Percentiles rank a stretch among this genome's conserved stretches.
Evolutionary conservation across 2,113 vertebrate genomes (phyloP).

Genomic region (Condylura cristata): DNA sequence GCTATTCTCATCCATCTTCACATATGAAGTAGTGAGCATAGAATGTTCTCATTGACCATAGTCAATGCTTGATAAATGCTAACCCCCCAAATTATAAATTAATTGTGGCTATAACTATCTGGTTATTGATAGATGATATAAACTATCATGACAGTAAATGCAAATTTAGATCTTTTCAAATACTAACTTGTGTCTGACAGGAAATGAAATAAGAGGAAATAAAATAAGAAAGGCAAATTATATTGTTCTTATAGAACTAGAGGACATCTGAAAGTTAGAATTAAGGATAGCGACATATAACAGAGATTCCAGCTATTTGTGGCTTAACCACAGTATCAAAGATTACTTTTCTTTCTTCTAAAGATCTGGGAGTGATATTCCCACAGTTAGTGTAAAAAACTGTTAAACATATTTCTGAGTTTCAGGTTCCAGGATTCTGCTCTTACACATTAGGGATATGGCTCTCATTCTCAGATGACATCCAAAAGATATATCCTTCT

Average conservation of each 20-base stretch:
- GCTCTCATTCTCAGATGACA: neutral
- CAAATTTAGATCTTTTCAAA: neutral
- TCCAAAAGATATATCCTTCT: neutral
- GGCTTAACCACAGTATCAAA: neutral
- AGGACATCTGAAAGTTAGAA: neutral
- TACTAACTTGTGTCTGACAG: neutral
- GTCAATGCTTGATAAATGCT: neutral
- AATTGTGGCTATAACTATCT: neutral
- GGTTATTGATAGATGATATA: neutral
- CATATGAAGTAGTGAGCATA: neutral
- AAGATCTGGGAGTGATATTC: neutral
- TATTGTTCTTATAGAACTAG: neutral
- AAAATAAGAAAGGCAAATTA: neutral
- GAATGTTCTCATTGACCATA: neutral
- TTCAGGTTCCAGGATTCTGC: neutral
- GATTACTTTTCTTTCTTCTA: neutral
- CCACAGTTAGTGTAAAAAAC: neutral
- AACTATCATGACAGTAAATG: neutral
- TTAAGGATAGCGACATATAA: neutral
- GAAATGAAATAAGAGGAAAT: neutral
- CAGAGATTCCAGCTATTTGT: neutral
- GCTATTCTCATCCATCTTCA: conserved; percentile 48
- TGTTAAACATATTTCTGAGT: neutral
- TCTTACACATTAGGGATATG: neutral
- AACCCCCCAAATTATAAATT: neutral